phyloP scores from a whole-genome alignment of 1,140 invertebrate genomes.

The Leptonema lineaticorne region DNA sequence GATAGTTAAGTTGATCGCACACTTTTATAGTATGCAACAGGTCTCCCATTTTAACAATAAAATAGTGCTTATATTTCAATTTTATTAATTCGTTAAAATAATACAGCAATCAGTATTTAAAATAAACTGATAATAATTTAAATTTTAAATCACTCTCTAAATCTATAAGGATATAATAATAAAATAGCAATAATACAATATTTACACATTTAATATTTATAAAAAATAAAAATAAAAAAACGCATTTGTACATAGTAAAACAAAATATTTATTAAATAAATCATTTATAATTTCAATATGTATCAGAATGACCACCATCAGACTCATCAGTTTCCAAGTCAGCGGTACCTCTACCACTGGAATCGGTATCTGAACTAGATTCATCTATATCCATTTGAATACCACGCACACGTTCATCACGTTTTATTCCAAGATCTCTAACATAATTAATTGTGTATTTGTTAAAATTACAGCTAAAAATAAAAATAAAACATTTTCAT shows the following conservation, averaged over 20 bases:
- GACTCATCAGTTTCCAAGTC: constrained; percentile 46
- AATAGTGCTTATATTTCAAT: no score
- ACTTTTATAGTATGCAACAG: no score
- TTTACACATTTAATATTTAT: no score
- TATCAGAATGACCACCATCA: constrained; percentile 33
- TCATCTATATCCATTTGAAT: constrained; percentile 46
- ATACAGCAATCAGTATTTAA: no score
- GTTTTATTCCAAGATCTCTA: constrained; percentile 55
- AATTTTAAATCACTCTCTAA: no score
- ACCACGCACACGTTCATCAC: constrained; percentile 40
- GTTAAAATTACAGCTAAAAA: constrained; percentile 77
- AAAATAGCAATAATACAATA: no score
- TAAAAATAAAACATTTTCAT: constrained; percentile 34
- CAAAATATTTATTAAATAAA: background rate
- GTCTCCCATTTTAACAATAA: no score
- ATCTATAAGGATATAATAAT: no score
- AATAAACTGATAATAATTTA: no score
- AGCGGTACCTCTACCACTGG: constrained; percentile 49
- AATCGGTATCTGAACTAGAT: constrained; percentile 42
- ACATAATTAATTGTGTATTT: constrained; percentile 74
- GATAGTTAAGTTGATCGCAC: no score
- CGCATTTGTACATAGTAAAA: background rate
- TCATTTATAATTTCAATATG: constrained; percentile 2
- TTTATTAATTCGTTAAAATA: no score
- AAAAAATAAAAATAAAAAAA: background rate